Conservation (phyloP, 1,140 invertebrate species). For the Ridgeia piscesae region DNA sequence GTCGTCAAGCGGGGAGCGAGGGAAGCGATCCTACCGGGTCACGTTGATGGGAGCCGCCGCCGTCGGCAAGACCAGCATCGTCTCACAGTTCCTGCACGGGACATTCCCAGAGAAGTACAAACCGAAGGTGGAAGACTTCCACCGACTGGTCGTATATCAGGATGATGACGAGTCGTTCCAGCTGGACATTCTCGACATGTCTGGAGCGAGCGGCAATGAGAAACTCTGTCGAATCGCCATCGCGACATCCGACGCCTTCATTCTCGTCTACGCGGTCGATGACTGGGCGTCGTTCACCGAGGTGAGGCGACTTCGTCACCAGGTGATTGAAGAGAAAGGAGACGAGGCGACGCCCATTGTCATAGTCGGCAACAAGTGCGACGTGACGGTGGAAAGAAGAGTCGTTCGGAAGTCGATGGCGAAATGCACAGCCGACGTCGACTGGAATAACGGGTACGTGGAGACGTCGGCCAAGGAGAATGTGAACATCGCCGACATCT, state of each 20-base stretch:
- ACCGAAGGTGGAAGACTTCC: slow-evolving; percentile 98
- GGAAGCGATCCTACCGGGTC: slow-evolving; percentile 74
- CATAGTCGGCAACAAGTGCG: slow-evolving; percentile 19
- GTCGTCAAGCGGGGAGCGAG: slow-evolving; percentile 76
- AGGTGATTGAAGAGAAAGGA: slow-evolving; percentile 14
- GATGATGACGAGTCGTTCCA: slow-evolving; percentile 50
- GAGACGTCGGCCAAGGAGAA: slow-evolving; percentile 86
- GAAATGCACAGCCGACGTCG: slow-evolving; percentile 78
- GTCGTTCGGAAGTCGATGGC: slow-evolving; percentile 65
- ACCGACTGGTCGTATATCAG: slow-evolving; percentile 78
- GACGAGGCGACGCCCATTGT: background rate
- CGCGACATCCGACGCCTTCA: slow-evolving; percentile 78
- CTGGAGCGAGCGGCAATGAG: slow-evolving; percentile 79
- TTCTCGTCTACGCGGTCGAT: slow-evolving; percentile 61
- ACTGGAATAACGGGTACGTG: slow-evolving; percentile 90
- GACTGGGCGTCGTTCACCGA: slow-evolving; percentile 34
- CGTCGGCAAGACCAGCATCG: slow-evolving; percentile 83
- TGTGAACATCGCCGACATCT: slow-evolving; percentile 68
- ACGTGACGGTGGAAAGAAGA: slow-evolving; percentile 20
- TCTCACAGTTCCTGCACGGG: slow-evolving; percentile 94
- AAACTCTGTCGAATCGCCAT: slow-evolving; percentile 92
- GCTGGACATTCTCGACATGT: slow-evolving; percentile 96
- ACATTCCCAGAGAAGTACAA: slow-evolving; percentile 98
- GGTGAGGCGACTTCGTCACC: background rate
- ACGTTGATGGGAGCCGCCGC: slow-evolving; percentile 85